Evolutionary conservation across 35 echinoderm and acorn worm genomes (phyloP).

Genomic region (Chiridota heheva): DNA sequence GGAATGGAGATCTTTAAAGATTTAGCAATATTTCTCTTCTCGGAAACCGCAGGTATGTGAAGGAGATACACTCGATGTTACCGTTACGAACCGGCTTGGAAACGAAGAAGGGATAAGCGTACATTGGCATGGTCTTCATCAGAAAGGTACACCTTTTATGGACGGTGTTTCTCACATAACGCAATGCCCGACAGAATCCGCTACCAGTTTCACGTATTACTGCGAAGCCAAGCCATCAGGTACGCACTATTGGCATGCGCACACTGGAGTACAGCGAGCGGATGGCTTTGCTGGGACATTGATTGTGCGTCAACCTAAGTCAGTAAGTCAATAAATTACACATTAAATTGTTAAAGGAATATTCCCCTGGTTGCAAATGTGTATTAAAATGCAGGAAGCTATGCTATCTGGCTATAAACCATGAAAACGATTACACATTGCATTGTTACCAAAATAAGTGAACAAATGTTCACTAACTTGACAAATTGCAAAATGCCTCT

Average conservation of each 20-base stretch:
- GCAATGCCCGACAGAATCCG: conserved; percentile 71
- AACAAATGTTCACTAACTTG: too few species aligned
- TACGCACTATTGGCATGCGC: conserved; percentile 86
- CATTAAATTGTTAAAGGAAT: too few species aligned
- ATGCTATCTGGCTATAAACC: too few species aligned
- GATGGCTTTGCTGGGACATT: conserved; percentile 72
- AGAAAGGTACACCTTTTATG: conserved; percentile 58
- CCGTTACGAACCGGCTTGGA: conserved; percentile 57
- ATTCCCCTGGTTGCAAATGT: too few species aligned
- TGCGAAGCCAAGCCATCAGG: conserved; percentile 64
- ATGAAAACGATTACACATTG: too few species aligned
- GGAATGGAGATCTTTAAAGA: too few species aligned
- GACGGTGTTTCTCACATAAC: conserved; percentile 74
- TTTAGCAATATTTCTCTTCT: too few species aligned
- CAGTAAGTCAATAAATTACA: too few species aligned
- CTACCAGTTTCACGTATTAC: conserved; percentile 66
- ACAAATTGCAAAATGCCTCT: too few species aligned
- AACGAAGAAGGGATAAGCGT: conserved; percentile 68
- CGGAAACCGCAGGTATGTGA: conserved; percentile 95
- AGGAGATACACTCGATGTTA: conserved; percentile 68
- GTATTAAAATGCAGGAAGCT: too few species aligned
- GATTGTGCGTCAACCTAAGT: conserved; percentile 36
- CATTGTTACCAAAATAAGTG: too few species aligned
- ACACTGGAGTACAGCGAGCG: conserved; percentile 51
- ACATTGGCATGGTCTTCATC: conserved; percentile 87